Percentiles rank a stretch among this genome's conserved stretches.
These are phyloP conservation scores for Athalia circularis DNA, from an alignment of 2,888 invertebrate species.

Conservation along the genomic window DNA sequence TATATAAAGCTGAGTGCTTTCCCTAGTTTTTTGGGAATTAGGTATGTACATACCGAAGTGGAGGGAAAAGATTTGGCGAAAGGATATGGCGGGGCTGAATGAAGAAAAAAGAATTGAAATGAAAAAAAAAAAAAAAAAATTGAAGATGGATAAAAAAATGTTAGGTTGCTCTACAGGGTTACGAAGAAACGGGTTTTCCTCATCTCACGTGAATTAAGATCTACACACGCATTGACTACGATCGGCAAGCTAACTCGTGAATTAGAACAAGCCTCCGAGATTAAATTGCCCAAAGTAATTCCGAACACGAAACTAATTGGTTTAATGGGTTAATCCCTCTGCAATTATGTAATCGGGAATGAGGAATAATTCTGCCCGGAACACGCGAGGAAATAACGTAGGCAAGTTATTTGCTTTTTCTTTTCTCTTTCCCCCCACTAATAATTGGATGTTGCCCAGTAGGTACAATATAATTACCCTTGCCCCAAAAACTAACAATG, in stretches of 20 bases:
- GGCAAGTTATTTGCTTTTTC: background rate
- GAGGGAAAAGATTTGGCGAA: no score
- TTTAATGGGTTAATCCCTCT: slow-evolving; percentile 46
- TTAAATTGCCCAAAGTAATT: slow-evolving; percentile 46
- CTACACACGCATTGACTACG: background rate
- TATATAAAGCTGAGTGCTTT: background rate
- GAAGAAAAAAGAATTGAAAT: background rate
- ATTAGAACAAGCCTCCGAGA: slow-evolving; percentile 42
- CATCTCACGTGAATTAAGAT: slow-evolving; percentile 13
- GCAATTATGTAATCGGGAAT: slow-evolving; percentile 43
- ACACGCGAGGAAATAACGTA: slow-evolving; percentile 8
- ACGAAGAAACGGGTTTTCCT: background rate
- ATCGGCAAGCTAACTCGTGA: slow-evolving; percentile 15
- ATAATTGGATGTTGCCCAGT: no score
- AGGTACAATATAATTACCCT: no score
- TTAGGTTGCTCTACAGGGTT: no score
- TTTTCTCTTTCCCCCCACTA: background rate
- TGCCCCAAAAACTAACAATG: no score
- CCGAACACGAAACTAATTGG: slow-evolving; percentile 47
- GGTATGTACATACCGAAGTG: no score
- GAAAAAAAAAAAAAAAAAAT: background rate
- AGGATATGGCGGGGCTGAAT: no score
- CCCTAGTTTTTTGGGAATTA: slow-evolving; percentile 12
- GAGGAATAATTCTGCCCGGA: slow-evolving; percentile 22
- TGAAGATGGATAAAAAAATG: background rate